phyloP scores from a whole-genome alignment of 1,140 invertebrate genomes.

The Cyphomyrmex costatus region DNA sequence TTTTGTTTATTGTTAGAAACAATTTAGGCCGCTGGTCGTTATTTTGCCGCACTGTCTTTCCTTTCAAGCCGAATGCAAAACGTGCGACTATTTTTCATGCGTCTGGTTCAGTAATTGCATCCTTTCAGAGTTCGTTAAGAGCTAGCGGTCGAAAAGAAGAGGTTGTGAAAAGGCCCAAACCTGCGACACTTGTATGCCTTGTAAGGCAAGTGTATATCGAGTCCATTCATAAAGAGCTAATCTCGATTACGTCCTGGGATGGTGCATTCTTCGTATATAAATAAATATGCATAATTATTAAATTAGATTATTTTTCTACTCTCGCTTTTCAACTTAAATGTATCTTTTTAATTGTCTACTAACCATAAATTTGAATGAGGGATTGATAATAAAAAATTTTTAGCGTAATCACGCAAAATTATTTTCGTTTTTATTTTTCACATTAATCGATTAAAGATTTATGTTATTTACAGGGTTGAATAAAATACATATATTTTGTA shows the following conservation, averaged over 20 bases:
- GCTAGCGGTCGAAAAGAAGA: slow-evolving; percentile 22
- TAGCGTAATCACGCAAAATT: neutral
- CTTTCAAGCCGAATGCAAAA: neutral
- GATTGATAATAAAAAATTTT: slow-evolving; percentile 34
- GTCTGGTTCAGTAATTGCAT: slow-evolving; percentile 12
- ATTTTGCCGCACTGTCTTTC: neutral
- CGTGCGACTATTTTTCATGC: slow-evolving; percentile 13
- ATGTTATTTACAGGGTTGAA: no score
- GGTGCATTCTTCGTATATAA: neutral
- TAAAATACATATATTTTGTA: no score
- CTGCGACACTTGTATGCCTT: neutral
- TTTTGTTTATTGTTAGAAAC: slow-evolving; percentile 16
- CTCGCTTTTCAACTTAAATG: neutral
- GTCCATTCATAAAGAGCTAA: slow-evolving; percentile 28
- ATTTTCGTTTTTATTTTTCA: neutral
- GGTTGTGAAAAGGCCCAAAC: slow-evolving; percentile 42
- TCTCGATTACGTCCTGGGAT: slow-evolving; percentile 15
- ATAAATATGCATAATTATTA: slow-evolving; percentile 42
- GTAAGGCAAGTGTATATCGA: slow-evolving; percentile 23
- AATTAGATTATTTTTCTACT: neutral
- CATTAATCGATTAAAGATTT: no score
- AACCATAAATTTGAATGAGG: neutral
- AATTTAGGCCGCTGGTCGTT: neutral
- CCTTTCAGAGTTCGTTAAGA: slow-evolving; percentile 50
- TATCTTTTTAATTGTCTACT: slow-evolving; percentile 7